Base-by-base conservation (phyloP, 2,797 vertebrate species). In the Merluccius polli region DNA sequence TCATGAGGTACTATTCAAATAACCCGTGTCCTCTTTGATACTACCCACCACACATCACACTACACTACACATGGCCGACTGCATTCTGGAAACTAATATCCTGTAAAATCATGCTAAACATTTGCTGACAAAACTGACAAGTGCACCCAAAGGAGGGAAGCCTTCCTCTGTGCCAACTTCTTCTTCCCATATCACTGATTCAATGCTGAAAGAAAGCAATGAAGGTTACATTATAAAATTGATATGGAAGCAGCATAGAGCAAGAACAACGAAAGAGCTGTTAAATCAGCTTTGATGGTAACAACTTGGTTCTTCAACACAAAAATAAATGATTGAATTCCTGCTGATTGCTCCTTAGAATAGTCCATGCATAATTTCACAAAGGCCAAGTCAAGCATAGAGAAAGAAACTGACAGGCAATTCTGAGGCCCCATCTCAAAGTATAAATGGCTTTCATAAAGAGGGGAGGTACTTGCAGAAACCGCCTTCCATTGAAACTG, bases 321-420 rank as follows among this genome's bases (percentile, higher is more conserved):
- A 79, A 84, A 84, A 89, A 87, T 76, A 84, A 74, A 80, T 83
- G 84, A 89, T 81, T 87, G 83, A 86, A 89, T 86, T 89, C 82
- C 75, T 77, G 73, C 79, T 84, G 86, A 88, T 89, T 91, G 83
- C 81, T 81, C 83, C 18, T 32, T 71, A 75, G 73, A 59, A 59
- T 72, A 74, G 83, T 73, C 81, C 70, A 18, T 83, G 78, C 70
- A 86, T 71, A 87, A 82, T 82, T 86, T 84, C 75, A 85, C 80
- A 84, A 80, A 84, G 79, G 4, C 31, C 77, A 84, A 74, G 69
- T 82, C 77, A 75, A 86, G 84, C 78, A 79, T 68, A 29, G 70
- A 83, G 59, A 59, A 67, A 24, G 29, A 73, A 73, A 71, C 52
- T 30, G 36, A 74, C 70, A 16, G 21, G 71, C 52, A 59, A 76